A percentile compares a stretch with the other conserved stretches of the same genome.
These are phyloP conservation scores for Erebia aethiops DNA, from an alignment of 2,888 invertebrate genomes.

Conservation along the genomic window DNA sequence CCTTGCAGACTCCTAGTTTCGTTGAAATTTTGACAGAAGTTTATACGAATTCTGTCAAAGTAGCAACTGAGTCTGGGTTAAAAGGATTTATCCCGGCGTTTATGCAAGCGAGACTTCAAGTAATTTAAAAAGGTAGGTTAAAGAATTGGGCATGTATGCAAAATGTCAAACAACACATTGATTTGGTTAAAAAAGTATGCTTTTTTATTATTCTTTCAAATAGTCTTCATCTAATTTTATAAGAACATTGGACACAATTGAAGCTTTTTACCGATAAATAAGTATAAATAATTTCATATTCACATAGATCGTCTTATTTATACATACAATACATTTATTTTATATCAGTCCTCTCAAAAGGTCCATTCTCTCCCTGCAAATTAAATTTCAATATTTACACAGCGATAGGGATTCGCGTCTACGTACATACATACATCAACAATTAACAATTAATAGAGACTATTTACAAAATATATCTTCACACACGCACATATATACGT, in stretches of 20 bases:
- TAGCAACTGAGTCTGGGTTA: too few species aligned
- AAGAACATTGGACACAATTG: constrained; percentile 84
- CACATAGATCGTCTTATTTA: constrained; percentile 82
- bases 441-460: constrained; percentile 83
- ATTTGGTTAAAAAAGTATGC: constrained; percentile 83
- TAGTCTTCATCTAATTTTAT: constrained; percentile 83
- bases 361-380: constrained; percentile 83
- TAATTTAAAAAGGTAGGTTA: not conserved
- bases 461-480: constrained; percentile 80
- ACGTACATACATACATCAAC: constrained; percentile 83
- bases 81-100: too few species aligned
- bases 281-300: constrained; percentile 84
- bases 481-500: constrained; percentile 48
- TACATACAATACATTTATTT: constrained; percentile 83
- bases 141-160: not conserved
- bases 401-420: constrained; percentile 83
- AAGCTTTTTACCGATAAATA: constrained; percentile 84
- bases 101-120: too few species aligned
- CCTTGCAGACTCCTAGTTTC: too few species aligned
- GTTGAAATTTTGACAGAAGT: too few species aligned
- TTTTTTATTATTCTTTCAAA: constrained; percentile 83
- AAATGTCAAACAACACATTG: constrained; percentile 59
- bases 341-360: constrained; percentile 84
- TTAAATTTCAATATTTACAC: constrained; percentile 81
- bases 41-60: too few species aligned